phyloP scores from a whole-genome alignment of 1,140 invertebrate species.

The Aphelenchoides besseyi region DNA sequence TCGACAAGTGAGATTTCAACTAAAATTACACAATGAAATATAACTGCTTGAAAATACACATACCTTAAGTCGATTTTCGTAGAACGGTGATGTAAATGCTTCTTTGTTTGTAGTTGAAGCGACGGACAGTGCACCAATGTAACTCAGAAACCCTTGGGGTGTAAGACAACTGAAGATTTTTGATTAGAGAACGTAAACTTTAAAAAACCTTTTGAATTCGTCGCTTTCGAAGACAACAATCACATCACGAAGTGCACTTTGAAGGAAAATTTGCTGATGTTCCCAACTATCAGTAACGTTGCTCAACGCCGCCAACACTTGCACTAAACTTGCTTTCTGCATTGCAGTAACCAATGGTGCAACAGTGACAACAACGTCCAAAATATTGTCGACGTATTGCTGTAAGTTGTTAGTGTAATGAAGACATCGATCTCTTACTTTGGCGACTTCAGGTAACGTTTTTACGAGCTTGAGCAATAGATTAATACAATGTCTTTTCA shows the following conservation, averaged over 20 bases:
- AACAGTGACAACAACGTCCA: constrained; percentile 39
- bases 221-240: constrained; percentile 34
- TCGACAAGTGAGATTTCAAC: constrained; percentile 49
- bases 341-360: constrained; percentile 40
- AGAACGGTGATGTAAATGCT: constrained; percentile 14
- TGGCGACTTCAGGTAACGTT: constrained; percentile 24
- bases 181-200: constrained; percentile 5
- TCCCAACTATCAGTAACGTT: constrained; percentile 40
- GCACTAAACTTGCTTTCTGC: constrained; percentile 52
- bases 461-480: constrained; percentile 42
- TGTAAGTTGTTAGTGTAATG: constrained; percentile 24
- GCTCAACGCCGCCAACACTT: constrained; percentile 50
- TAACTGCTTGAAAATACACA: constrained; percentile 14
- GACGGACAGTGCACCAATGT: constrained; percentile 33
- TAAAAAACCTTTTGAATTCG: constrained; percentile 26
- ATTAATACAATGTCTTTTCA: constrained; percentile 47
- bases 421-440: constrained; percentile 20
- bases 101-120: constrained; percentile 32
- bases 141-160: constrained; percentile 33
- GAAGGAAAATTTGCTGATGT: constrained; percentile 38
- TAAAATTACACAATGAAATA: constrained; percentile 34
- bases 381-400: constrained; percentile 38
- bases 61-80: constrained; percentile 44
- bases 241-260: constrained; percentile 33
- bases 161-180: constrained; percentile 18